Percentiles rank a stretch among this genome's conserved stretches.
These are phyloP conservation scores for Hiodon alosoides DNA, from an alignment of 2,113 vertebrate species.

Conservation along the genomic window DNA sequence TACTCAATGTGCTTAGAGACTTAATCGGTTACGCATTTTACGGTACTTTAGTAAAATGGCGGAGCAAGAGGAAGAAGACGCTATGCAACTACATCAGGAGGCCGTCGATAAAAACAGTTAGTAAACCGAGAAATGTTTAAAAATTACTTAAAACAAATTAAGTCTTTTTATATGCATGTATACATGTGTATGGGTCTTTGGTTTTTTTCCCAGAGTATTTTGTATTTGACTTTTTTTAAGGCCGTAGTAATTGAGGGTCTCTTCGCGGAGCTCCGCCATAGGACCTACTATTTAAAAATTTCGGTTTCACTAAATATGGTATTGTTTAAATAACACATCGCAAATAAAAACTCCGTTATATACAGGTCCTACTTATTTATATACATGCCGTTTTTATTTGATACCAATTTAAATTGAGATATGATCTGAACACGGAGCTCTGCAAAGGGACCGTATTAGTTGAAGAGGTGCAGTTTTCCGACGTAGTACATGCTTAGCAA, in stretches of 20 bases:
- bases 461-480: conserved; percentile 1
- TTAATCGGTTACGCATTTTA: conserved; percentile 24
- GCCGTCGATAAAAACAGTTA: conserved; percentile 58
- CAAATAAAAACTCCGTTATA: neutral
- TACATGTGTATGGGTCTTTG: neutral
- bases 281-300: conserved; percentile 54
- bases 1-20: conserved; percentile 16
- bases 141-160: neutral
- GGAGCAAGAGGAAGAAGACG: conserved; percentile 54
- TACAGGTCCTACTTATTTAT: neutral
- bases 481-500: neutral
- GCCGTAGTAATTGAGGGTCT: conserved; percentile 54
- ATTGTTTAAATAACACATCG: neutral
- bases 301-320: neutral
- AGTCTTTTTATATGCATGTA: neutral
- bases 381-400: neutral
- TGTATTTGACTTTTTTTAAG: conserved; percentile 41
- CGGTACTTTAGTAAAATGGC: conserved; percentile 57
- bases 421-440: conserved; percentile 53
- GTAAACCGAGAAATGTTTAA: conserved; percentile 12
- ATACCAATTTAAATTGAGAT: neutral
- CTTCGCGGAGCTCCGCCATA: conserved; percentile 66
- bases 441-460: conserved; percentile 43
- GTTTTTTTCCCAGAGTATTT: conserved; percentile 3
- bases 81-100: conserved; percentile 61